A percentile compares a stretch with the other conserved stretches of the same genome.
phyloP scores from a whole-genome alignment of 2,113 vertebrate species.

The Takifugu bimaculatus region DNA sequence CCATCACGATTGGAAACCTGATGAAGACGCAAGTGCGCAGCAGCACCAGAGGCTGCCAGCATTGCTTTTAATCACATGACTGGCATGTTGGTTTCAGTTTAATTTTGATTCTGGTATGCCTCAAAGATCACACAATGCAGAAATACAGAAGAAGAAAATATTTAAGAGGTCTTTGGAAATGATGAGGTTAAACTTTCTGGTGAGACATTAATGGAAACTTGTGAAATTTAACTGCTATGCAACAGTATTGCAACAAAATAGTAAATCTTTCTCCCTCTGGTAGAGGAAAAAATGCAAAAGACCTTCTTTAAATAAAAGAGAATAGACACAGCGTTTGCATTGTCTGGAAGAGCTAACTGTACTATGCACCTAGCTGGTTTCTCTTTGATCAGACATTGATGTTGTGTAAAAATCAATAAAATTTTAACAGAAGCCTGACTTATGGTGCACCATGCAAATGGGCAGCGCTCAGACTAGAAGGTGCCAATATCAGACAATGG shows the following conservation, averaged over 20 bases:
- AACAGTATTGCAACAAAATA: background rate
- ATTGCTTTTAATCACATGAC: too few relatives aligned
- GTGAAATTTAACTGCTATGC: background rate
- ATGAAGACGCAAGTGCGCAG: background rate
- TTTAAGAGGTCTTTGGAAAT: too few relatives aligned
- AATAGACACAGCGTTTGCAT: background rate
- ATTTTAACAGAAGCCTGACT: background rate
- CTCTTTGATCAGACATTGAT: constrained; percentile 19
- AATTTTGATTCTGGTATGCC: background rate
- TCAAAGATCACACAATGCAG: too few relatives aligned
- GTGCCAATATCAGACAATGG: constrained; percentile 1
- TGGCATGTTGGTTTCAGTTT: background rate
- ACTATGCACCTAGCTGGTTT: constrained; percentile 7
- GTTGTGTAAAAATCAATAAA: background rate
- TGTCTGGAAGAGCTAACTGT: background rate
- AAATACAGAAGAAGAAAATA: too few relatives aligned
- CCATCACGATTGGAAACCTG: constrained; percentile 26
- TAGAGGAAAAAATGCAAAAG: background rate
- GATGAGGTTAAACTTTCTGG: too few relatives aligned
- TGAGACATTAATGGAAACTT: background rate
- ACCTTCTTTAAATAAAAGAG: too few relatives aligned
- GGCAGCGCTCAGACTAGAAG: constrained; percentile 14
- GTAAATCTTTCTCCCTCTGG: constrained; percentile 15
- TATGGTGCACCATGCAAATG: constrained; percentile 19
- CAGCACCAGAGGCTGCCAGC: background rate